phyloP scores from a whole-genome alignment of 2,888 invertebrate species.

The Lampropteryx suffumata region DNA sequence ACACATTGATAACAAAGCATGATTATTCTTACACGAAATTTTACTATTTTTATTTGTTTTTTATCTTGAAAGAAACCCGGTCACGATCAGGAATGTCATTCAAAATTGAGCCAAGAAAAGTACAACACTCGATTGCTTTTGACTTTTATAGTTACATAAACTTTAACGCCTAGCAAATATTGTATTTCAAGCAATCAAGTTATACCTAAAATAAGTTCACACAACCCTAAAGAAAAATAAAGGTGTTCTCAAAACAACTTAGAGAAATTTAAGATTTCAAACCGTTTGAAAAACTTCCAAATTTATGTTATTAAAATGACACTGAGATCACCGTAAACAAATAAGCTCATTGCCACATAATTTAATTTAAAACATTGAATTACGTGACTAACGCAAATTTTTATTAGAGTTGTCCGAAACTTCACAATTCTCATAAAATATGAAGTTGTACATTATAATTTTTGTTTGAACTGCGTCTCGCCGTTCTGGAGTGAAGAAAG shows the following conservation, averaged over 20 bases:
- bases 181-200: slow-evolving; percentile 14
- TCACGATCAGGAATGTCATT: slow-evolving; percentile 31
- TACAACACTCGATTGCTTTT: slow-evolving; percentile 8
- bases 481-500: background rate
- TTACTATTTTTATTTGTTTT: slow-evolving; percentile 25
- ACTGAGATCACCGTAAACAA: background rate
- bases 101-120: slow-evolving; percentile 30
- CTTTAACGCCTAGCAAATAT: slow-evolving; percentile 10
- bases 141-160: slow-evolving; percentile 8
- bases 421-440: background rate
- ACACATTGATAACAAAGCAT: slow-evolving; percentile 25
- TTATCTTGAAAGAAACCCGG: slow-evolving; percentile 16
- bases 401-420: slow-evolving; percentile 4
- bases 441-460: slow-evolving; percentile 6
- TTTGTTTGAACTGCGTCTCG: background rate
- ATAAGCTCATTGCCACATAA: slow-evolving; percentile 1
- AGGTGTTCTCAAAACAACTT: background rate
- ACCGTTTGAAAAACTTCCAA: too few relatives aligned
- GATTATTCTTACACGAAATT: slow-evolving; percentile 26
- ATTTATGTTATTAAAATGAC: background rate
- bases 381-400: background rate
- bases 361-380: slow-evolving; percentile 4
- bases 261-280: too few relatives aligned
- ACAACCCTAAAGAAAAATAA: slow-evolving; percentile 5
- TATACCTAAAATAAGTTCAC: background rate